Conservation (phyloP, 2,113 vertebrate genomes). For the Ameiurus melas region DNA sequence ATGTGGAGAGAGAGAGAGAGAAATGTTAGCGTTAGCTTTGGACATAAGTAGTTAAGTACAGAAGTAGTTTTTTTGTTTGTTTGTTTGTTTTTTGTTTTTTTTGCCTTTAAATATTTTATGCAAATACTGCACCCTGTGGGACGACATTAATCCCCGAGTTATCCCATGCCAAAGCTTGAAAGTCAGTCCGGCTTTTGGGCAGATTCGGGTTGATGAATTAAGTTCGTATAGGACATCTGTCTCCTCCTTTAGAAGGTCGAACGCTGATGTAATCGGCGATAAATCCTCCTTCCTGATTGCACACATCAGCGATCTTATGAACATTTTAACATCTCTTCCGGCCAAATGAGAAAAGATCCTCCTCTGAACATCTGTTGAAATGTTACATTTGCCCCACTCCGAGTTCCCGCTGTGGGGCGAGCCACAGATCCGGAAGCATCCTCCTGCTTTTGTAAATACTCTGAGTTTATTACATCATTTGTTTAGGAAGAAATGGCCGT, state of each 20-base stretch:
- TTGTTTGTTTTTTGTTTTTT: too few relatives aligned
- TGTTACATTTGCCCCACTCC: conserved; percentile 12
- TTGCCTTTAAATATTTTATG: neutral
- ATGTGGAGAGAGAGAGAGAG: conserved; percentile 18
- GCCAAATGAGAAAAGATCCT: neutral
- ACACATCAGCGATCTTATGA: neutral
- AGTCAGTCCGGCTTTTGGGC: neutral
- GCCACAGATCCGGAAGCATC: conserved; percentile 15
- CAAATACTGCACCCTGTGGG: neutral
- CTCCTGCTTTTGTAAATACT: neutral
- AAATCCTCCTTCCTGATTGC: conserved; percentile 18
- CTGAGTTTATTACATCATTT: conserved; percentile 31
- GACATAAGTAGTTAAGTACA: neutral
- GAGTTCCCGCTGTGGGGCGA: conserved; percentile 4
- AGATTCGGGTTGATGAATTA: neutral
- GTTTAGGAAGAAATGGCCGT: conserved; percentile 25
- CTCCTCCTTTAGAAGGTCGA: neutral
- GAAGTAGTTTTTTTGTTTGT: neutral
- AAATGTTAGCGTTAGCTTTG: conserved; percentile 3
- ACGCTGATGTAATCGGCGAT: neutral
- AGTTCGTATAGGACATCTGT: neutral
- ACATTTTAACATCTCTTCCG: conserved; percentile 34
- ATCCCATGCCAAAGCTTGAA: neutral
- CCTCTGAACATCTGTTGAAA: neutral
- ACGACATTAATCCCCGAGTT: neutral